Conservation (phyloP, 2,113 vertebrate species). For the Alces alces region DNA sequence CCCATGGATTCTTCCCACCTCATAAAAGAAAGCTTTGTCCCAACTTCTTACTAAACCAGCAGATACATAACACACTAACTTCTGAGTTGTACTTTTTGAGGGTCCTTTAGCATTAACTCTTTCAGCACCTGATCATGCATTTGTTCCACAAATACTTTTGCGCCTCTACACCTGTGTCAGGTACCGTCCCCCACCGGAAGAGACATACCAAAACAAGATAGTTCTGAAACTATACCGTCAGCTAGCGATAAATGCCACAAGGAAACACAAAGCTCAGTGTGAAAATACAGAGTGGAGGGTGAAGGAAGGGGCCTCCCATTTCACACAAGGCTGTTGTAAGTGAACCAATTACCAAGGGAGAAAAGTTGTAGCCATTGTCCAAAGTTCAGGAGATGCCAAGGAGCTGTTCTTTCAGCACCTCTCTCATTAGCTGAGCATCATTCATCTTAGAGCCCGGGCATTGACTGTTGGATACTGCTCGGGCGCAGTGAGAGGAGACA, state of each 20-base stretch:
- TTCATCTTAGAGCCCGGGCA: too few species aligned
- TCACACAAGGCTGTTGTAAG: not conserved
- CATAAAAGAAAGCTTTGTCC: not conserved
- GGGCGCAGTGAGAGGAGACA: not conserved
- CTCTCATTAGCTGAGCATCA: not conserved
- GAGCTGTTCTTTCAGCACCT: conserved; percentile 43
- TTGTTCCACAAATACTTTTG: not conserved
- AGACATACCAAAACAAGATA: not conserved
- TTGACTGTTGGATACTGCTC: not conserved
- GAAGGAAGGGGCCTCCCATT: not conserved
- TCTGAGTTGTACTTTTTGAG: not conserved
- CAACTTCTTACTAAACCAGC: not conserved
- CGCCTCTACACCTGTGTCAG: not conserved
- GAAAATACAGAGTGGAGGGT: not conserved
- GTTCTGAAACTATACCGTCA: not conserved
- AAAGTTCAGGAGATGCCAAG: not conserved
- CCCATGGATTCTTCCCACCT: not conserved
- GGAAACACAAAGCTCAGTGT: not conserved
- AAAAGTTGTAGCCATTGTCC: not conserved
- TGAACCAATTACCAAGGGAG: not conserved
- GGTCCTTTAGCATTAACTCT: not conserved
- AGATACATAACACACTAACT: not conserved
- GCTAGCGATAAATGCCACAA: not conserved
- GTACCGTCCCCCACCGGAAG: not conserved
- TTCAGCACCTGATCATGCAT: not conserved